Conservation (phyloP, 2,888 invertebrate genomes). For the Pachliopta kotzebuea region DNA sequence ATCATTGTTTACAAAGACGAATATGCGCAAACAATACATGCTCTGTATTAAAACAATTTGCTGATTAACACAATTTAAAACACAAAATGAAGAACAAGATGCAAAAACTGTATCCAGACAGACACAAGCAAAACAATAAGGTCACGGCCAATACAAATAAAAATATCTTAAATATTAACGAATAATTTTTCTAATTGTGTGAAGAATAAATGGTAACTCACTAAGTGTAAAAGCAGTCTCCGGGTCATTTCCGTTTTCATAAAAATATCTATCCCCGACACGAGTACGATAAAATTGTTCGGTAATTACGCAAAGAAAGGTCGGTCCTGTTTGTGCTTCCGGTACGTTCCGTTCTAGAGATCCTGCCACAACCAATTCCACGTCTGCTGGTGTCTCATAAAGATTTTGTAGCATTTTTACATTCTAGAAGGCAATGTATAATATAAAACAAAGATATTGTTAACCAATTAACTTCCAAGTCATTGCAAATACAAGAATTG, state of each 20-base stretch:
- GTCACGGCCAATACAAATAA: not conserved
- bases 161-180: not conserved
- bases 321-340: slow-evolving; percentile 91
- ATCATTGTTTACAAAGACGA: not conserved
- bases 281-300: slow-evolving; percentile 93
- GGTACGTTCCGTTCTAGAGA: slow-evolving; percentile 88
- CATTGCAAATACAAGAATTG: no score
- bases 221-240: slow-evolving; percentile 83
- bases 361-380: slow-evolving; percentile 93
- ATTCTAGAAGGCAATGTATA: slow-evolving; percentile 67
- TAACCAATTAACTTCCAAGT: no score
- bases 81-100: no score
- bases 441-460: no score
- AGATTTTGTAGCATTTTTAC: slow-evolving; percentile 82
- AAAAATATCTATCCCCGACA: slow-evolving; percentile 93
- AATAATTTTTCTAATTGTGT: not conserved
- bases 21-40: not conserved
- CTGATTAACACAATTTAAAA: not conserved
- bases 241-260: slow-evolving; percentile 83
- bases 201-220: slow-evolving; percentile 42
- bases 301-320: slow-evolving; percentile 92
- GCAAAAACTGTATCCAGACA: no score
- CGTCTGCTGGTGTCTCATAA: slow-evolving; percentile 88
- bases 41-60: not conserved
- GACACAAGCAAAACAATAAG: no score